Conservation (phyloP, 35 echinoderm and acorn worm species). For the Heliocidaris erythrogramma region DNA sequence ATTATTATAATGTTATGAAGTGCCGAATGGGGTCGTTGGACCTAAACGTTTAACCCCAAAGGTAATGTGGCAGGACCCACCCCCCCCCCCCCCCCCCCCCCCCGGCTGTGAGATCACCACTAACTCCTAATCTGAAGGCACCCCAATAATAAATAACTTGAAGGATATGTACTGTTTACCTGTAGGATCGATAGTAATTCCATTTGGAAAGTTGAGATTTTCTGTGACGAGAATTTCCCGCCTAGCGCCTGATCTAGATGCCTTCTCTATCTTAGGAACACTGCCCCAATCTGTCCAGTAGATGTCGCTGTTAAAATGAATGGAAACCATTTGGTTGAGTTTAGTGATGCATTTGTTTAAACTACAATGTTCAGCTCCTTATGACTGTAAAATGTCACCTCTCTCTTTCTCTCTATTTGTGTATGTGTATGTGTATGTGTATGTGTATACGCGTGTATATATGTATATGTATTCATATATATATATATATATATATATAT, state of each 20-base stretch:
- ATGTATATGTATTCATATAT: not conserved
- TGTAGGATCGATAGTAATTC: slow-evolving; percentile 31
- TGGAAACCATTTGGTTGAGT: not conserved
- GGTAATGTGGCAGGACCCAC: too few relatives aligned
- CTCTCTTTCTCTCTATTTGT: not conserved
- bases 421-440: not conserved
- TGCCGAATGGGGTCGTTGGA: too few relatives aligned
- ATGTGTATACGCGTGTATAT: not conserved
- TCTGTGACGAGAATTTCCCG: slow-evolving; percentile 17
- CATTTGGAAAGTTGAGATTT: slow-evolving; percentile 31
- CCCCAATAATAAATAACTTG: not conserved
- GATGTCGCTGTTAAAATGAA: slow-evolving; percentile 5
- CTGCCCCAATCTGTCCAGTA: slow-evolving; percentile 45
- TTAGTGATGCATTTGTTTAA: too few relatives aligned
- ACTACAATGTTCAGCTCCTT: not conserved
- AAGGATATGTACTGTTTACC: slow-evolving; percentile 18
- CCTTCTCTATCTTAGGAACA: slow-evolving; percentile 31
- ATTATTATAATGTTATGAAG: too few relatives aligned
- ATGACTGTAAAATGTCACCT: not conserved
- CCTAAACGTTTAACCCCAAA: too few relatives aligned
- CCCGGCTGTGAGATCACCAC: too few relatives aligned
- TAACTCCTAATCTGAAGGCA: too few relatives aligned
- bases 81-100: too few relatives aligned
- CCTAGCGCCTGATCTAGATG: not conserved
- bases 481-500: too few relatives aligned